phyloP scores from a whole-genome alignment of 2,113 vertebrate genomes.

The Synchiropus splendidus region DNA sequence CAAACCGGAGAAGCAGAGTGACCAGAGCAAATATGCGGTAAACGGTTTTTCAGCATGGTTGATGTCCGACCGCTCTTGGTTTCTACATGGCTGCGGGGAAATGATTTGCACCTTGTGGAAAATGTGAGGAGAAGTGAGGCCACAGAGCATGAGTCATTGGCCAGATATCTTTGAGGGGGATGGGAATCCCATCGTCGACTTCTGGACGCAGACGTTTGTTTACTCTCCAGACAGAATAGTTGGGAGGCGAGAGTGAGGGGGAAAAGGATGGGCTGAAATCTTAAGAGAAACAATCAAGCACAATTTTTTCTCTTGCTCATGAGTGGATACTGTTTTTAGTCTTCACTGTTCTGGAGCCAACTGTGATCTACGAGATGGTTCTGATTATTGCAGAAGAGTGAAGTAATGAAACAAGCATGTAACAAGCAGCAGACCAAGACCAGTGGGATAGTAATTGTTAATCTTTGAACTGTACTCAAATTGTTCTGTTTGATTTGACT shows the following conservation, averaged over 20 bases:
- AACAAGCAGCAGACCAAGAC: no score
- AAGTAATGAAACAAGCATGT: no score
- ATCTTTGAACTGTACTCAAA: no score
- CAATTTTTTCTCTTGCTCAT: not conserved
- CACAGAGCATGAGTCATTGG: conserved; percentile 63
- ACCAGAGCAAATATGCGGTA: conserved; percentile 8
- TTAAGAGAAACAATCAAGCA: not conserved
- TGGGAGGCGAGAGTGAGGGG: conserved; percentile 49
- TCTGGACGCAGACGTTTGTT: conserved; percentile 59
- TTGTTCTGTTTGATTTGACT: no score
- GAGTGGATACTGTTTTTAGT: no score
- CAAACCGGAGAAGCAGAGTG: conserved; percentile 7
- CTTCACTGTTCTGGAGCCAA: not conserved
- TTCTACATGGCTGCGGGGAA: conserved; percentile 49
- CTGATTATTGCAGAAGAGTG: no score
- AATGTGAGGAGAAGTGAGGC: conserved; percentile 55
- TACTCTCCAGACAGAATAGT: conserved; percentile 61
- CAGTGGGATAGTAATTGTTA: no score
- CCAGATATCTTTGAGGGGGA: conserved; percentile 60
- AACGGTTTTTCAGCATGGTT: conserved; percentile 23
- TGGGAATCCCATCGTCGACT: conserved; percentile 51
- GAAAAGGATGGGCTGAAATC: conserved; percentile 23
- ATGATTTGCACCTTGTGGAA: conserved; percentile 66
- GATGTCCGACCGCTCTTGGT: conserved; percentile 35
- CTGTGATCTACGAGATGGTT: no score